Base-by-base conservation (phyloP, 1,140 invertebrate species). In the Ceratina calcarata region DNA sequence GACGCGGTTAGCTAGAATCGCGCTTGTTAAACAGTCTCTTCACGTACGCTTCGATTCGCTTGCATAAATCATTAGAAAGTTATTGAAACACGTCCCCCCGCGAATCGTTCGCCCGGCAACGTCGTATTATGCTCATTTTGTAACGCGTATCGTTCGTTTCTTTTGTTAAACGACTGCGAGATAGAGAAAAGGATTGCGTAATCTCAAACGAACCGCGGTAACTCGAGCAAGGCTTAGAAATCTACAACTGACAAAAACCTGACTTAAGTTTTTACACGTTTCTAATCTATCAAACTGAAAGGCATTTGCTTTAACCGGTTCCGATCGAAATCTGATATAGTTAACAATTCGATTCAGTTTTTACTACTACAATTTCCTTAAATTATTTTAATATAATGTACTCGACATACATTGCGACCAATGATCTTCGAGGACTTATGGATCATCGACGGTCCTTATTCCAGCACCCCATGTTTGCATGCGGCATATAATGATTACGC, bases 61-160 rank as follows among this genome's bases (percentile, higher is more conserved):
- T 78, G 60, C 68, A 78, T 78, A 78, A 65, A 78, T 78, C 69
- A 65, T 78, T 72, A 78, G 76, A 78, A 78, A 78, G 76, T 61
- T 71, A 72, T 65, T 78, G 45, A 65, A 74, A 74, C 72, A 18
- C 24, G 27, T 53, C 13, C 45, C 32, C 60, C 18, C 58, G 20
- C n/a, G 67, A 22, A 18, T 22, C 45, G 45, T 49, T n/a, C 55
- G 49, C 13, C 3, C 20, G 37, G 3, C 61, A n/a, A n/a, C n/a
- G 45, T 64, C 24, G 72, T 74, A 45, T 58, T 22, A 55, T 53
- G 72, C 51, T 32, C 49, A 27, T 72, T 78, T 70, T 64, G 60
- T 78, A 78, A 78, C 53, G 37, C 49, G 16, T 24, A 16, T 53
- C 58, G 75, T 71, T 70, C 45, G 66, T 70, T 61, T 61, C 67